Evolutionary conservation across 2,888 invertebrate species (phyloP).

Genomic region (Lymantria dispar): DNA sequence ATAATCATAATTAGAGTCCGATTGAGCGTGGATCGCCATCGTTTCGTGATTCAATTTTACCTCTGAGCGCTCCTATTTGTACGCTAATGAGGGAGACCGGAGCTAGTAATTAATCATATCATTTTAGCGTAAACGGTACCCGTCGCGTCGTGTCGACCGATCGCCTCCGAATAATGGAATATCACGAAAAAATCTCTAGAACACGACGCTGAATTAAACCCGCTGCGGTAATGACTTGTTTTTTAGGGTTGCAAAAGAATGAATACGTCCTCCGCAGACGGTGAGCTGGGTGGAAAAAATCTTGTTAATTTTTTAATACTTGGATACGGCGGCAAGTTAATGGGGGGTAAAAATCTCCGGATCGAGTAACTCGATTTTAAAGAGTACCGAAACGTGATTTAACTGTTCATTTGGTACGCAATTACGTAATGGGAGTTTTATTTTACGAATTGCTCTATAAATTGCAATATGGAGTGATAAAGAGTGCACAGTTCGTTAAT

Average conservation of each 20-base stretch:
- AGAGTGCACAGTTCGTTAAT: slow-evolving; percentile 36
- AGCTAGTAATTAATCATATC: slow-evolving; percentile 79
- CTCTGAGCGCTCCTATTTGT: slow-evolving; percentile 74
- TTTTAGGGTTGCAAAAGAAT: slow-evolving; percentile 79
- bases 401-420: slow-evolving; percentile 35
- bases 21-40: slow-evolving; percentile 58
- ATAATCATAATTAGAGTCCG: slow-evolving; percentile 73
- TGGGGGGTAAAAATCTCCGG: slow-evolving; percentile 51
- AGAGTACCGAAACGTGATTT: slow-evolving; percentile 42
- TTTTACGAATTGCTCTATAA: slow-evolving; percentile 25
- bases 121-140: slow-evolving; percentile 74
- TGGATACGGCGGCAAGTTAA: slow-evolving; percentile 54
- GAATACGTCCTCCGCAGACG: slow-evolving; percentile 77
- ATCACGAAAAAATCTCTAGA: slow-evolving; percentile 70
- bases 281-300: slow-evolving; percentile 50
- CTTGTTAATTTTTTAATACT: slow-evolving; percentile 74
- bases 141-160: slow-evolving; percentile 60
- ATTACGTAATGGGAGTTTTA: slow-evolving; percentile 26
- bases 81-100: slow-evolving; percentile 77
- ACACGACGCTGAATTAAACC: slow-evolving; percentile 73
- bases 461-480: slow-evolving; percentile 18
- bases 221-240: slow-evolving; percentile 80
- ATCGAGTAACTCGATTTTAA: slow-evolving; percentile 42
- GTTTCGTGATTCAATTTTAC: slow-evolving; percentile 76
- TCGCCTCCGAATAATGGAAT: slow-evolving; percentile 74